phyloP scores from a whole-genome alignment of 1,140 invertebrate species.

The Bemisia tabaci region DNA sequence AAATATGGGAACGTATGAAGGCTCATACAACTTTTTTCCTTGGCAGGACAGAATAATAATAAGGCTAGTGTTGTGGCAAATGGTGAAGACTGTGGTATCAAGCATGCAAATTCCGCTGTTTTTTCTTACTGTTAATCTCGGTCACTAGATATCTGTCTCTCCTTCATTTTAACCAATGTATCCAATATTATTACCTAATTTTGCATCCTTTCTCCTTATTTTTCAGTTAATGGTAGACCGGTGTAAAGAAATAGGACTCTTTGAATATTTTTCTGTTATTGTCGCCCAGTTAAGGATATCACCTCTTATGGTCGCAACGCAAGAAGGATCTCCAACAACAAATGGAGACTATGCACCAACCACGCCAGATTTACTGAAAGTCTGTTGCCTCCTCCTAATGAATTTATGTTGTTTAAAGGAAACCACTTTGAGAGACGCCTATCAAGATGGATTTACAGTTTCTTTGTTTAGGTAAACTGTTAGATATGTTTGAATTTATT shows the following conservation, averaged over 20 bases:
- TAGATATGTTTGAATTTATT: too few species aligned
- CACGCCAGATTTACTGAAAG: not conserved
- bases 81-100: too few species aligned
- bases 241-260: not conserved
- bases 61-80: too few species aligned
- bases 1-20: too few species aligned
- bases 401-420: not conserved
- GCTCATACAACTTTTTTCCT: too few species aligned
- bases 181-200: too few species aligned
- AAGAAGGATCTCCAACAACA: not conserved
- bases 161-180: too few species aligned
- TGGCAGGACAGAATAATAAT: too few species aligned
- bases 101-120: too few species aligned
- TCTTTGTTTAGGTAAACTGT: not conserved
- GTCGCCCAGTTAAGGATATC: not conserved
- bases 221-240: not conserved
- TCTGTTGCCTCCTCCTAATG: not conserved
- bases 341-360: not conserved
- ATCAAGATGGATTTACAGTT: not conserved
- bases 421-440: not conserved
- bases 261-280: not conserved
- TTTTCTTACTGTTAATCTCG: too few species aligned
- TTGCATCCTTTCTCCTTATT: not conserved
- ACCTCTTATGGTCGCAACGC: not conserved
- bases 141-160: too few species aligned